These are phyloP conservation scores for Echeneis naucrates DNA, from an alignment of 2,797 vertebrate species.

Conservation along the genomic window DNA sequence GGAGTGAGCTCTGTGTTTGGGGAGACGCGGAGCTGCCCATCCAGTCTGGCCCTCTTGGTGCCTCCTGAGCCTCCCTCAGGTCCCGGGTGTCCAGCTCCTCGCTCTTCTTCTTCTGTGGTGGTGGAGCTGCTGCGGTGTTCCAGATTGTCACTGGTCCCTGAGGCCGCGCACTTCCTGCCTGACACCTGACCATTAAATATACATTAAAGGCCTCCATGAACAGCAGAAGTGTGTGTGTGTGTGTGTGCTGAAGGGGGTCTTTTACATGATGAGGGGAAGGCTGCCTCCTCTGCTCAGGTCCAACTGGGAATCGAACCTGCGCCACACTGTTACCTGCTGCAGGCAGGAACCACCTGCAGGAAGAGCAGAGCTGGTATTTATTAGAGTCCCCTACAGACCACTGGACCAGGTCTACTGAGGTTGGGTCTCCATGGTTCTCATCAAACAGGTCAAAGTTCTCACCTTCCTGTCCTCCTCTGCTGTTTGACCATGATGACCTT, in stretches of 20 bases:
- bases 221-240: too few species aligned
- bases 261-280: constrained; percentile 32
- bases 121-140: background rate
- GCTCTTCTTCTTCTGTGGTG: constrained; percentile 44
- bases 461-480: constrained; percentile 45
- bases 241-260: background rate
- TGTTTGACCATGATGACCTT: constrained; percentile 59
- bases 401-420: background rate
- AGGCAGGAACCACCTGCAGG: constrained; percentile 48
- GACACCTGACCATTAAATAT: background rate
- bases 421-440: too few species aligned
- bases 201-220: too few species aligned
- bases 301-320: constrained; percentile 38
- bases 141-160: background rate
- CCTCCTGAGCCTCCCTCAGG: constrained; percentile 17
- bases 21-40: constrained; percentile 28
- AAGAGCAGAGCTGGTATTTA: too few species aligned
- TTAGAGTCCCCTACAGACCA: background rate
- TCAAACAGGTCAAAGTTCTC: too few species aligned
- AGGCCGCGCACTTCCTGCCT: constrained; percentile 8
- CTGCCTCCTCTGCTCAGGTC: background rate
- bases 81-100: background rate
- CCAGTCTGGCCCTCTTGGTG: constrained; percentile 30
- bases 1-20: too few species aligned
- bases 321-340: constrained; percentile 20